These are phyloP conservation scores for Porites lobata DNA, from an alignment of 92 coral and sea anemone species.

Conservation along the genomic window DNA sequence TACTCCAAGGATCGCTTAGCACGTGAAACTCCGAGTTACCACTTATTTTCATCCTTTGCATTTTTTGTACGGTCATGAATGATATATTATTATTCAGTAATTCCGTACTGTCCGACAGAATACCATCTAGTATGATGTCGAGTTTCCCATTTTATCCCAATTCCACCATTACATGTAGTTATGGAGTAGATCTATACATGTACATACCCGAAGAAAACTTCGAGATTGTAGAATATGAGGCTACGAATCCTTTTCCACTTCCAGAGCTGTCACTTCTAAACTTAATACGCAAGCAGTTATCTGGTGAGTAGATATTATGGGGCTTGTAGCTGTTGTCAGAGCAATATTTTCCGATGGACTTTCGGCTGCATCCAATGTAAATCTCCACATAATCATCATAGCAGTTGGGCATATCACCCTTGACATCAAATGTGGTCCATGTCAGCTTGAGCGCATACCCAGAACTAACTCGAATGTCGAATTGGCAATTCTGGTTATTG, in stretches of 20 bases:
- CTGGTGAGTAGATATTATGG: constrained; percentile 68
- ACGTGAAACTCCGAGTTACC: too few relatives aligned
- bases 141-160: background rate
- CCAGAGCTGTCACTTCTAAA: constrained; percentile 63
- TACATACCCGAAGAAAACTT: too few relatives aligned
- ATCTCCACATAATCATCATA: constrained; percentile 74
- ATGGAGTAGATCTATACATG: too few relatives aligned
- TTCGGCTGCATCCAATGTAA: constrained; percentile 65
- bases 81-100: too few relatives aligned
- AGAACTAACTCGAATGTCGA: constrained; percentile 31
- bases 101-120: too few relatives aligned
- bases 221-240: background rate
- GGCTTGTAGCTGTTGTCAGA: constrained; percentile 47
- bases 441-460: constrained; percentile 44
- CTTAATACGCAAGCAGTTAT: constrained; percentile 62
- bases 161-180: background rate
- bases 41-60: too few relatives aligned
- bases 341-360: constrained; percentile 73
- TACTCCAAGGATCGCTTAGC: too few relatives aligned
- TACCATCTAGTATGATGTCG: too few relatives aligned
- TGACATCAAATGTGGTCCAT: constrained; percentile 68
- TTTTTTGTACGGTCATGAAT: too few relatives aligned
- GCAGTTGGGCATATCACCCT: constrained; percentile 78
- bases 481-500: constrained; percentile 41
- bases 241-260: constrained; percentile 64